These are phyloP conservation scores for Panopea generosa DNA, from an alignment of 2,888 invertebrate species.

Conservation along the genomic window DNA sequence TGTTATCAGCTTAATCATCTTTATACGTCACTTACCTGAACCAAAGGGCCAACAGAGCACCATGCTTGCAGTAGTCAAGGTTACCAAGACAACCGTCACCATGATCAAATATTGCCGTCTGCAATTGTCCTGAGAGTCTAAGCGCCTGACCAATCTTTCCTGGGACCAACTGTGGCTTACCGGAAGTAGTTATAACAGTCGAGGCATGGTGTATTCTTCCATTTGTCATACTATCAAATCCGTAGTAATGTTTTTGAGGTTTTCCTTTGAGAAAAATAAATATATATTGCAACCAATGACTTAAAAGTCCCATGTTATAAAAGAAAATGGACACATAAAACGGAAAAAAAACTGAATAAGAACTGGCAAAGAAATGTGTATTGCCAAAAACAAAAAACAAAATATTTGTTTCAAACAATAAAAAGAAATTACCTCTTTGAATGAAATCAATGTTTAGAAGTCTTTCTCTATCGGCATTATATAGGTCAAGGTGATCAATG, in stretches of 20 bases:
- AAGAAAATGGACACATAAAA: no score
- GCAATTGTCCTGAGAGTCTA: constrained; percentile 65
- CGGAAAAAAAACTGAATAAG: no score
- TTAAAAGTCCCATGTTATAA: no score
- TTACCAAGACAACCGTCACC: constrained; percentile 75
- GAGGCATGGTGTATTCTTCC: constrained; percentile 65
- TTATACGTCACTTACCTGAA: constrained; percentile 64
- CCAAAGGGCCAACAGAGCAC: constrained; percentile 75
- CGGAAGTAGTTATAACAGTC: constrained; percentile 64
- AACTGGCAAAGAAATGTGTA: no score
- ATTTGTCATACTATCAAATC: constrained; percentile 74
- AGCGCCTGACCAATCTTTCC: constrained; percentile 77
- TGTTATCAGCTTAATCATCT: no score
- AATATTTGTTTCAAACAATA: no score
- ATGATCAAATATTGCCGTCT: constrained; percentile 74
- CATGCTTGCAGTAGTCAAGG: constrained; percentile 76
- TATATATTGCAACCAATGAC: not conserved
- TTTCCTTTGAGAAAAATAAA: constrained; percentile 67
- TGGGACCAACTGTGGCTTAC: constrained; percentile 65
- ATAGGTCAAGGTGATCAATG: constrained; percentile 81
- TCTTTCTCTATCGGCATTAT: constrained; percentile 76
- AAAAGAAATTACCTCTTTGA: constrained; percentile 77
- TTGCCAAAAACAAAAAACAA: no score
- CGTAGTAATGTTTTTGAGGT: constrained; percentile 74
- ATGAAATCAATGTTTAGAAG: constrained; percentile 75